Evolutionary conservation across 2,888 invertebrate species (phyloP), one percentile per base, ranked within the genome.

Genomic region (Thelaira solivaga): DNA sequence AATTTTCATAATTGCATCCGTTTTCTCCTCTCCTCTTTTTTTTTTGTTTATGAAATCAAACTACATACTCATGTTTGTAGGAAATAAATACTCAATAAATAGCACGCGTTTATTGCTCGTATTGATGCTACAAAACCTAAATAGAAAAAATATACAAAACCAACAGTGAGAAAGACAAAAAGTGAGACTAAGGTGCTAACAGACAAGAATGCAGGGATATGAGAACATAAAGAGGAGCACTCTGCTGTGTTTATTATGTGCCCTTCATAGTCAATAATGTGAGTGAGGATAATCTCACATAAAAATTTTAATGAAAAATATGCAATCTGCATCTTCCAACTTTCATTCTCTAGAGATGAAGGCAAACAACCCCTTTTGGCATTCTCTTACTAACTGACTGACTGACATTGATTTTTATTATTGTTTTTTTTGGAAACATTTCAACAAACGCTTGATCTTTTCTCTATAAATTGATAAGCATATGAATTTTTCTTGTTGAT

Each of bases 11-110:
- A 78, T 59, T 73, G 68, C 68, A 78, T 59, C 39, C 59, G 53
- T 64, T 73, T 73, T 51, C 34, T 26, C 20, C 41, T 57, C 13
- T 18, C 41, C n/a, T n/a, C n/a, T n/a, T n/a, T n/a, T n/a, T n/a
- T n/a, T n/a, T n/a, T n/a, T n/a, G n/a, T n/a, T n/a, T n/a, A n/a
- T n/a, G 36, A 67, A 72, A 43, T 31, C 51, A 41, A 45, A 36
- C 18, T 16, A 55, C 55, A 68, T 8, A n/a, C 22, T 73, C 49
- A 29, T 62, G 68, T 41, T 43, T 43, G 43, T 55, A 68, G 73
- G 73, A 73, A 73, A 78, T 78, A 64, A 55, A 78, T 59, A 53
- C 73, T 77, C 68, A 73, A 78, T 73, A 73, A 71, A 73, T 73
- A 69, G 77, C 77, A 78, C 69, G 77, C 67, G 76, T 41, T 72